Base-by-base conservation (phyloP, 2,113 vertebrate species). In the Cygnus atratus region DNA sequence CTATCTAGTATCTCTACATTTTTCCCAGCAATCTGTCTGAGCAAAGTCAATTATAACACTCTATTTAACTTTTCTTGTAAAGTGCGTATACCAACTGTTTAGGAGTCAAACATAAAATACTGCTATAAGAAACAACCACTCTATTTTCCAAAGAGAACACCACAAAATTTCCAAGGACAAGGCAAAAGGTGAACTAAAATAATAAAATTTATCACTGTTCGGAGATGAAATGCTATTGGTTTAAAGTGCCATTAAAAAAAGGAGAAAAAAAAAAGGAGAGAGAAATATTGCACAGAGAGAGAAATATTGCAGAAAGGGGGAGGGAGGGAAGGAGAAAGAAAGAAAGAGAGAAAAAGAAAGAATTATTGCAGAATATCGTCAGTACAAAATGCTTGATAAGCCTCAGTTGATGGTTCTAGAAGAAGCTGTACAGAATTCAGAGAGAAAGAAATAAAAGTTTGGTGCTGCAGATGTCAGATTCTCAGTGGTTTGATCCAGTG, bases 1-100 rank as follows among this genome's bases (percentile, higher is more conserved):
- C 66, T 76, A 97, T 94, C 96, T 96, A 83, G 22, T 85, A 39
- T 78, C 19, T 92, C 81, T 82, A 71, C 76, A 94, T 93, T 91
- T 76, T 52, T 41, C 3, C 4, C 1, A 13, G 11, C 13, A 20
- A 50, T 3, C 14, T 46, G 9, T 50, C 50, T 44, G 67, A 75
- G 8, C 58, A 57, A 88, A 92, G 54, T 87, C 24, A 84, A 29
- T 87, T 92, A 59, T 37, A 92, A n/a, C n/a, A 48, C 29, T 85
- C 28, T n/a, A 22, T 84, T 84, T 75, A 79, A 63, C 33, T 73
- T 37, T 48, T 70, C 50, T 68, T 76, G 19, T 7, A 59, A 91
- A 95, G 90, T 1, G 2, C 19, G 35, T 11, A n/a, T 0, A 13
- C n/a, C 46, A 92, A 77, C 15, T 50, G 7, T 10, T 88, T 74